Conservation (phyloP, 2,888 invertebrate species). For the Crossocerus cetratus region DNA sequence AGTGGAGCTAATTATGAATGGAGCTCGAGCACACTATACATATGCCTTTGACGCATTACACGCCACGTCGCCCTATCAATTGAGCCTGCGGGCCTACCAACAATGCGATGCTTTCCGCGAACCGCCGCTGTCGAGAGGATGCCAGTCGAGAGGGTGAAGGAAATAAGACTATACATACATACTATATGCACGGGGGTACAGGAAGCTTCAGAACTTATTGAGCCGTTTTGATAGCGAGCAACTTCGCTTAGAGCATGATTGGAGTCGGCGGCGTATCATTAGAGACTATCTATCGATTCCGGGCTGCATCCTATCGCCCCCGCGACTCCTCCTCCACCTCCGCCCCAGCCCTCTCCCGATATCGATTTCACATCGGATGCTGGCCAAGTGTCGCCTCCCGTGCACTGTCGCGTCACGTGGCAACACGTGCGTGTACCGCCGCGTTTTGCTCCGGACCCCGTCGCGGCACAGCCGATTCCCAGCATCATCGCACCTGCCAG, state of each 20-base stretch:
- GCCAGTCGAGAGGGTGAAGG: conserved; percentile 7
- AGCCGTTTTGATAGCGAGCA: conserved; percentile 32
- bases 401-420: conserved; percentile 32
- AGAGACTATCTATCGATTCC: neutral
- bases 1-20: too few species aligned
- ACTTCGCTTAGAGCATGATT: conserved; percentile 30
- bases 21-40: too few species aligned
- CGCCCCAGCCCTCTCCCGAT: neutral
- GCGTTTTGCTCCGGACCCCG: conserved; percentile 20
- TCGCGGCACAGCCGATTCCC: conserved; percentile 29
- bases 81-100: too few species aligned
- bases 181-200: neutral
- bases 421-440: conserved; percentile 30
- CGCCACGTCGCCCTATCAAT: too few species aligned
- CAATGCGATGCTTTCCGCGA: too few species aligned
- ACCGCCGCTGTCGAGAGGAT: too few species aligned
- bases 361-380: conserved; percentile 39
- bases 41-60: too few species aligned
- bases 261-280: conserved; percentile 23
- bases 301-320: neutral
- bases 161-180: conserved; percentile 23
- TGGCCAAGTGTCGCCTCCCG: conserved; percentile 17
- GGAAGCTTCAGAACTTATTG: conserved; percentile 44
- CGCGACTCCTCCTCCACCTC: neutral
- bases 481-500: neutral